Evolutionary conservation across 2,888 invertebrate genomes (phyloP), one percentile per base, ranked within the genome.

Genomic region (Andrena minutula): DNA sequence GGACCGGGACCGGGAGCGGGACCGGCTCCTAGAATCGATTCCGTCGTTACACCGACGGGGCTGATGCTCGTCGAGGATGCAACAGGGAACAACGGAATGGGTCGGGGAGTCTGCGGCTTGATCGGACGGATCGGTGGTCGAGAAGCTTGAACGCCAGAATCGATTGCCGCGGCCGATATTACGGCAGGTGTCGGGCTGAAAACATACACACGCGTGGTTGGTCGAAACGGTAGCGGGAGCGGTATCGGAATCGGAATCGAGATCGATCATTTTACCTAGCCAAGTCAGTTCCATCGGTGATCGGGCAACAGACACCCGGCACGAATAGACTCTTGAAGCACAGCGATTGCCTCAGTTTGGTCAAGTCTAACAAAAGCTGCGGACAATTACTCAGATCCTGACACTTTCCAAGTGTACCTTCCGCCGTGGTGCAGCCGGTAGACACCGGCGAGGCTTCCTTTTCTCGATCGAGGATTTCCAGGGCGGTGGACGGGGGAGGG

Each of bases 241-340:
- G 32, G 32, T 0, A 32, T 30, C 20, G n/a, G 32, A 2, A 32
- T 30, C 20, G n/a, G 2, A 4, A n/a, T 12, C 20, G 8, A 35
- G 20, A 0, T 5, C n/a, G 7, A 2, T n/a, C 3, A 7, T 78
- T 83, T 78, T 83, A 89, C 85, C 87, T 81, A 0, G 79, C 78
- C 23, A 60, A 68, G 10, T 73, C 75, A 0, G 63, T 32, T 69
- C 32, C 71, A 8, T 83, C 87, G 4, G 63, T 68, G 8, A 94
- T 88, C 0, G 98, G 98, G 93, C 98, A 98, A 92, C 98, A 98
- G 2, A 98, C 98, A 1, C 98, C 98, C 0, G 98, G 98, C 1
- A 98, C 97, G 90, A 98, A 98, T 1, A 98, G 95, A 83, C 97
- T 97, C 94, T 98, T 98, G 92, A 98, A 98, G 91, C 98, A 98